A percentile compares a stretch with the other conserved stretches of the same genome.
phyloP scores from a whole-genome alignment of 2,113 vertebrate genomes.

The Chelonoidis abingdonii region DNA sequence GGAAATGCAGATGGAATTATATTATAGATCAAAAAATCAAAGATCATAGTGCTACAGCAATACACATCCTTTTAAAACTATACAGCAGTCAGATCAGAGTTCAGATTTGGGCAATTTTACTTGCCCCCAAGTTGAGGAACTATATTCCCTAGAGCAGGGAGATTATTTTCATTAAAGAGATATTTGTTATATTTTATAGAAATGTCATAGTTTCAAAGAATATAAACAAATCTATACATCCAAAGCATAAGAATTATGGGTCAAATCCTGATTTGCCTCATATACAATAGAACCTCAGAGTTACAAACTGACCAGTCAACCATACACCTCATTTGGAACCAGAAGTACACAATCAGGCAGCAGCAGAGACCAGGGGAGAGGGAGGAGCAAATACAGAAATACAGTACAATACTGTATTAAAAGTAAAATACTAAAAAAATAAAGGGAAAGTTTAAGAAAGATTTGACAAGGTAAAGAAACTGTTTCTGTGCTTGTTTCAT shows the following conservation, averaged over 20 bases:
- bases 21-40: not conserved
- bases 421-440: too few species aligned
- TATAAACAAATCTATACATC: not conserved
- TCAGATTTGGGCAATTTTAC: not conserved
- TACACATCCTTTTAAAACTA: not conserved
- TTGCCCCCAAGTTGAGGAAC: not conserved
- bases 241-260: not conserved
- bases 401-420: too few species aligned
- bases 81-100: fast-evolving
- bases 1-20: not conserved
- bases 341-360: too few species aligned
- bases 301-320: too few species aligned
- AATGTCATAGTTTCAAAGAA: not conserved
- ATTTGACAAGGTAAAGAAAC: too few species aligned
- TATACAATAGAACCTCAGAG: too few species aligned
- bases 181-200: not conserved
- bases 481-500: too few species aligned
- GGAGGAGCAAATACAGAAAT: too few species aligned
- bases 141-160: not conserved
- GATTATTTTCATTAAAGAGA: not conserved
- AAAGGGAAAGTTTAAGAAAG: too few species aligned
- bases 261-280: not conserved
- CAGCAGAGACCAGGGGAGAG: too few species aligned
- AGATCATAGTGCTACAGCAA: not conserved
- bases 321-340: too few species aligned